Evolutionary conservation across 2,888 invertebrate genomes (phyloP).

Genomic region (Camponotus fellah): DNA sequence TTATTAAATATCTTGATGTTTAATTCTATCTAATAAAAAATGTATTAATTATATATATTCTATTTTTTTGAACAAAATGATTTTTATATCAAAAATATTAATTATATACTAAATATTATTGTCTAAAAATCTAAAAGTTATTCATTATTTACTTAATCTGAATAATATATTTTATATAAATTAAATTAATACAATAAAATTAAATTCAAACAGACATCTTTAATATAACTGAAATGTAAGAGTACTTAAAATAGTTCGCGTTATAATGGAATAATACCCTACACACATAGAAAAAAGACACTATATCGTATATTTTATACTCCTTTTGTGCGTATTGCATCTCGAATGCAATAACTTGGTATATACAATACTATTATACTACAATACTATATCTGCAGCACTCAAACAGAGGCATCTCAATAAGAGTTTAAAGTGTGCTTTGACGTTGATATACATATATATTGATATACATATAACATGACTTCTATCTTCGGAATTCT

Average conservation of each 20-base stretch:
- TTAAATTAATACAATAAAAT: background rate
- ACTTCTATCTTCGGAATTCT: conserved; percentile 1
- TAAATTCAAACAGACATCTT: background rate
- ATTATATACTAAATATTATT: background rate
- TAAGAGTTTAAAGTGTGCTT: conserved; percentile 28
- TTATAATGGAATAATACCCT: background rate
- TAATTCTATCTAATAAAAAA: too few relatives aligned
- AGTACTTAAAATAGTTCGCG: background rate
- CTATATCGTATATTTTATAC: background rate
- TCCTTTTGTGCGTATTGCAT: conserved; percentile 13
- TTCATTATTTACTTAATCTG: background rate
- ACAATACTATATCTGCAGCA: background rate
- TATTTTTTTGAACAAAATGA: background rate
- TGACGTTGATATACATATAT: conserved; percentile 14
- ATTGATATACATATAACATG: conserved; percentile 1
- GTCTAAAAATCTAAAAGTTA: background rate
- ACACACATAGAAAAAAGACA: background rate
- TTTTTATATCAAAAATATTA: background rate
- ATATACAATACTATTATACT: background rate
- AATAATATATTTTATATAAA: conserved; percentile 17
- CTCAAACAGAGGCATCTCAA: conserved; percentile 31
- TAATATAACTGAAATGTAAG: background rate
- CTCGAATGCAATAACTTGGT: background rate
- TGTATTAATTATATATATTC: background rate
- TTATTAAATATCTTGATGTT: background rate